Percentiles rank a stretch among this genome's conserved stretches.
phyloP scores from a whole-genome alignment of 2,797 vertebrate genomes.

The Phoebastria nigripes region DNA sequence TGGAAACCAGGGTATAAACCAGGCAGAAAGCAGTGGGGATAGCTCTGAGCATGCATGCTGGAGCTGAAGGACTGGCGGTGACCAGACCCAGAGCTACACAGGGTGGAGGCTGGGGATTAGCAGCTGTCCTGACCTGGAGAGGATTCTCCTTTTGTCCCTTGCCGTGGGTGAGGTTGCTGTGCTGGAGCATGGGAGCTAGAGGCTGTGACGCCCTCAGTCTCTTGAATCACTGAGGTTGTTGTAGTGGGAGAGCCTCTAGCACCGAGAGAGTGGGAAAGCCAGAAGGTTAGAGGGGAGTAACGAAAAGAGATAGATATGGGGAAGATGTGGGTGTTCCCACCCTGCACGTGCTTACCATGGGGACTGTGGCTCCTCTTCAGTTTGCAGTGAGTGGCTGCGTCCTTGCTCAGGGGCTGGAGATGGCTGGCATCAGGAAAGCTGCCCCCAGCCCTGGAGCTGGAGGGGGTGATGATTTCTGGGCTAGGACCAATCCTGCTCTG shows the following conservation, averaged over 20 bases:
- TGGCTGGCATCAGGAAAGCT: background rate
- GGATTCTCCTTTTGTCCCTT: background rate
- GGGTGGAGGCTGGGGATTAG: background rate
- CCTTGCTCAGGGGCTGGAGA: background rate
- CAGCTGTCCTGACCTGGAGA: background rate
- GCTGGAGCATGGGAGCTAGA: background rate
- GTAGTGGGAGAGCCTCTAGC: background rate
- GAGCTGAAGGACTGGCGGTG: rapidly evolving
- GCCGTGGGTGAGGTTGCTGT: background rate
- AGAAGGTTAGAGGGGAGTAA: background rate
- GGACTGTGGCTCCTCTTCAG: background rate
- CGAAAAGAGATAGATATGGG: background rate
- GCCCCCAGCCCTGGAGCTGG: background rate
- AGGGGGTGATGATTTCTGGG: background rate
- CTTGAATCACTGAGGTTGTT: background rate
- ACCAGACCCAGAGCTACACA: background rate
- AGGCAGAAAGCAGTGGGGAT: background rate
- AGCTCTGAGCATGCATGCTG: background rate
- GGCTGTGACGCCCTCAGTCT: background rate
- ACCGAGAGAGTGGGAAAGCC: background rate
- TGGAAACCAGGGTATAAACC: background rate
- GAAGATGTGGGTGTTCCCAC: background rate
- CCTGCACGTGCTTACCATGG: background rate
- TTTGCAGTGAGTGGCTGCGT: background rate
- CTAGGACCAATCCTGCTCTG: background rate